These are phyloP conservation scores for Parambassis ranga DNA, from an alignment of 2,797 vertebrate species.

Conservation along the genomic window DNA sequence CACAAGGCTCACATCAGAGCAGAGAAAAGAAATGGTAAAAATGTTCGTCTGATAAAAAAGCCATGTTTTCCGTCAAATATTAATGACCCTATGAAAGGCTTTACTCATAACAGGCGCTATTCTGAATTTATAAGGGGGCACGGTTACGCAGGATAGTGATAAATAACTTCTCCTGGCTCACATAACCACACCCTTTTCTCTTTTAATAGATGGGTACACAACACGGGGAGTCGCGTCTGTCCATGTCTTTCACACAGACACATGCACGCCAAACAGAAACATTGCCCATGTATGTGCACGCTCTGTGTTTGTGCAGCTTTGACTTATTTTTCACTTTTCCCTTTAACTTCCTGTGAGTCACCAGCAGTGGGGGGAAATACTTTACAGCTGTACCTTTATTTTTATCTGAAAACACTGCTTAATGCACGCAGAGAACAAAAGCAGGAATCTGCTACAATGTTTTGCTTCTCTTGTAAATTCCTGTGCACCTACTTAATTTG, in stretches of 20 bases:
- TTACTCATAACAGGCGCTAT: constrained; percentile 69
- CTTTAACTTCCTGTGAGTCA: constrained; percentile 83
- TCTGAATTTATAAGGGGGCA: constrained; percentile 72
- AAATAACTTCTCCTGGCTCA: constrained; percentile 65
- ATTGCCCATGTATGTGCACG: constrained; percentile 12
- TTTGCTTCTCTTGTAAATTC: constrained; percentile 82
- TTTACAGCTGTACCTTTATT: constrained; percentile 80
- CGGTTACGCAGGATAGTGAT: constrained; percentile 64
- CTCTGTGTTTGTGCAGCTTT: constrained; percentile 54
- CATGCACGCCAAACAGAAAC: background rate
- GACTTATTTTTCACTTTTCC: constrained; percentile 80
- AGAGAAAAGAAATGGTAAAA: constrained; percentile 72
- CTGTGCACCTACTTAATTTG: constrained; percentile 79
- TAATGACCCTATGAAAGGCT: constrained; percentile 80
- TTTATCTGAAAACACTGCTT: constrained; percentile 76
- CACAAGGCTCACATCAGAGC: constrained; percentile 76
- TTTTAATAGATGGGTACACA: constrained; percentile 54
- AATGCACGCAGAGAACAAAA: constrained; percentile 79
- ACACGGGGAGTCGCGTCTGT: constrained; percentile 30
- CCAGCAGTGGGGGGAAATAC: constrained; percentile 74
- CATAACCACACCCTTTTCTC: constrained; percentile 42
- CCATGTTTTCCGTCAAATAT: constrained; percentile 82
- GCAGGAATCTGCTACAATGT: constrained; percentile 79
- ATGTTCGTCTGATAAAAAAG: constrained; percentile 79
- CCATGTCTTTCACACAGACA: constrained; percentile 4